Conservation (phyloP, 2,797 vertebrate species). For the Coregonus ussuriensis region DNA sequence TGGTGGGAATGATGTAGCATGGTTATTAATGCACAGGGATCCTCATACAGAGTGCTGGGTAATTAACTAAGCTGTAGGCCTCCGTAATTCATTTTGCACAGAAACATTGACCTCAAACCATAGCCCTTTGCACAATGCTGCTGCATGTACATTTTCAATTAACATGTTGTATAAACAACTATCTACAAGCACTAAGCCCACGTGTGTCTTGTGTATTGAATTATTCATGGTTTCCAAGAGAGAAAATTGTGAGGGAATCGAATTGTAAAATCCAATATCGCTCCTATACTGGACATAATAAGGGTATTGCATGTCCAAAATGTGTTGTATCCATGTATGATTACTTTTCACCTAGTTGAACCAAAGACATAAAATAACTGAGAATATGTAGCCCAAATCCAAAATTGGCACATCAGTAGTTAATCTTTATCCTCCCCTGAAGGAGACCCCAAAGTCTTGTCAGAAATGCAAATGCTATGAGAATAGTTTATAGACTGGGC, state of each 20-base stretch:
- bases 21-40: conserved; percentile 67
- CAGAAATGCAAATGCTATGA: conserved; percentile 4
- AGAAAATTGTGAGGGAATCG: neutral
- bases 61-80: conserved; percentile 88
- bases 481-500: conserved; percentile 40
- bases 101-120: conserved; percentile 74
- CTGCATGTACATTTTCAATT: conserved; percentile 80
- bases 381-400: neutral
- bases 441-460: conserved; percentile 17
- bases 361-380: neutral
- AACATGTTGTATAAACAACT: conserved; percentile 83
- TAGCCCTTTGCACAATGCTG: conserved; percentile 64
- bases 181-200: conserved; percentile 72
- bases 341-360: neutral
- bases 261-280: neutral
- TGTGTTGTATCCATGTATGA: neutral
- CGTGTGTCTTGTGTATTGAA: conserved; percentile 62
- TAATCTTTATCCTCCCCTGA: conserved; percentile 7
- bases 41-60: conserved; percentile 65
- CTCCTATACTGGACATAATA: conserved; percentile 46
- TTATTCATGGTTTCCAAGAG: conserved; percentile 63
- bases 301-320: conserved; percentile 50
- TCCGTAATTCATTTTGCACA: conserved; percentile 75
- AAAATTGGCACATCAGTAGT: neutral
- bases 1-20: conserved; percentile 47